Percentiles rank a stretch among this genome's conserved stretches.
These are phyloP conservation scores for Heterohyrax brucei DNA, from an alignment of 2,797 vertebrate species.

Conservation along the genomic window DNA sequence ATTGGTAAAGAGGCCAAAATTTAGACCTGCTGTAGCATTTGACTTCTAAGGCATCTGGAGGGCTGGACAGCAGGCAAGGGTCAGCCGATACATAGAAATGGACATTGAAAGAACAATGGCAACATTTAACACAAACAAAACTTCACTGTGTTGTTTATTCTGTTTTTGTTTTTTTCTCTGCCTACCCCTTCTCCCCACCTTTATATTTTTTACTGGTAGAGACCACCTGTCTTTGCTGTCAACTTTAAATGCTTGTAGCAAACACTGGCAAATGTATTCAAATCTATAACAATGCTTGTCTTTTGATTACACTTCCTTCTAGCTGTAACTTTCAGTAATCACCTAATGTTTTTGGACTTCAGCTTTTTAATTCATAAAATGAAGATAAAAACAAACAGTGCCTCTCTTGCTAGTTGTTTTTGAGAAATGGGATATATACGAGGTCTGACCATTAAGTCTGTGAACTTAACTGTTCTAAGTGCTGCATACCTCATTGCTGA, in stretches of 20 bases:
- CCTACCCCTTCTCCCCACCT: background rate
- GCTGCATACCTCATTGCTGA: too few species aligned
- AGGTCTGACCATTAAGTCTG: too few species aligned
- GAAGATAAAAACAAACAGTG: background rate
- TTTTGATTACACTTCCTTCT: background rate
- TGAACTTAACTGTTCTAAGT: too few species aligned
- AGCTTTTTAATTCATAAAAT: conserved; percentile 12
- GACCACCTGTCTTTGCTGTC: background rate
- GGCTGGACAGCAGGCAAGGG: background rate
- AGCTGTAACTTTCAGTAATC: background rate
- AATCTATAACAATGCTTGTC: background rate
- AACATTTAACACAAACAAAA: background rate
- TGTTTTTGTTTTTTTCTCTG: background rate
- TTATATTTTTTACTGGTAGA: background rate
- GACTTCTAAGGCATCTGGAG: background rate
- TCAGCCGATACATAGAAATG: too few species aligned
- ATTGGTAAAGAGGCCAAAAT: background rate
- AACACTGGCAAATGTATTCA: background rate
- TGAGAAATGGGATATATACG: background rate
- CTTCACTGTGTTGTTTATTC: background rate
- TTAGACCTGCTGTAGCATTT: background rate
- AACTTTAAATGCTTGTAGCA: background rate
- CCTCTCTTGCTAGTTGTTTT: background rate
- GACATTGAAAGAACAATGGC: background rate
- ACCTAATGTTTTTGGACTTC: background rate